Conservation (phyloP, 2,797 vertebrate genomes). For the Neostethus bicornis region DNA sequence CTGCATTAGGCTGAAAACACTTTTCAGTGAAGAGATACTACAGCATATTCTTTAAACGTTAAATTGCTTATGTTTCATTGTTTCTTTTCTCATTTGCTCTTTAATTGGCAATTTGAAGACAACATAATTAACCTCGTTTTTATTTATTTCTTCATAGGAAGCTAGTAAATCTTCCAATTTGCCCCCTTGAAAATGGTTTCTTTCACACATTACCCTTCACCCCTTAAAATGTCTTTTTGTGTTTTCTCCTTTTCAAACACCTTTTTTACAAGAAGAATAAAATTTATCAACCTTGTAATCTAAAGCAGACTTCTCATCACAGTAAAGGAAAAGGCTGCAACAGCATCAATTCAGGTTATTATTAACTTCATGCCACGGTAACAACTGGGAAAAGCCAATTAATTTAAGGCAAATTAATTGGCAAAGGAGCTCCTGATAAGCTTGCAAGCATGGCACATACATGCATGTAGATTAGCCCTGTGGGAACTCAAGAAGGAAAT, state of each 20-base stretch:
- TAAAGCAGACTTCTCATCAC: not conserved
- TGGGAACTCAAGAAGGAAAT: not conserved
- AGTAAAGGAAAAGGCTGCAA: not conserved
- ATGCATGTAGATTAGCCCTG: conserved; percentile 1
- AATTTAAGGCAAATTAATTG: not conserved
- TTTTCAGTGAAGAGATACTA: not conserved
- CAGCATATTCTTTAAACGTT: too few species aligned
- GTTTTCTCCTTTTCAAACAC: not conserved
- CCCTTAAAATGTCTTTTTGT: not conserved
- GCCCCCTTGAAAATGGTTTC: not conserved
- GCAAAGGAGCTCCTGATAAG: not conserved
- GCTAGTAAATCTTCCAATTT: not conserved
- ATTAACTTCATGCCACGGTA: not conserved
- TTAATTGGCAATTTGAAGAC: not conserved
- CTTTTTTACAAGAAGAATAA: not conserved
- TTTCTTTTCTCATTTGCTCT: too few species aligned
- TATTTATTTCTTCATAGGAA: not conserved
- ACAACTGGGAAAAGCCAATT: not conserved
- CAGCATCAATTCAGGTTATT: not conserved
- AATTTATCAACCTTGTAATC: not conserved
- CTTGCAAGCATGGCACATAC: not conserved
- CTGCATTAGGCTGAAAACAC: not conserved
- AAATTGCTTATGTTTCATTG: too few species aligned
- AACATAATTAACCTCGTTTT: not conserved
- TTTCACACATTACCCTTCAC: not conserved